Base-by-base conservation (phyloP, 1,140 invertebrate species). In the Drosophila pseudoananassae region DNA sequence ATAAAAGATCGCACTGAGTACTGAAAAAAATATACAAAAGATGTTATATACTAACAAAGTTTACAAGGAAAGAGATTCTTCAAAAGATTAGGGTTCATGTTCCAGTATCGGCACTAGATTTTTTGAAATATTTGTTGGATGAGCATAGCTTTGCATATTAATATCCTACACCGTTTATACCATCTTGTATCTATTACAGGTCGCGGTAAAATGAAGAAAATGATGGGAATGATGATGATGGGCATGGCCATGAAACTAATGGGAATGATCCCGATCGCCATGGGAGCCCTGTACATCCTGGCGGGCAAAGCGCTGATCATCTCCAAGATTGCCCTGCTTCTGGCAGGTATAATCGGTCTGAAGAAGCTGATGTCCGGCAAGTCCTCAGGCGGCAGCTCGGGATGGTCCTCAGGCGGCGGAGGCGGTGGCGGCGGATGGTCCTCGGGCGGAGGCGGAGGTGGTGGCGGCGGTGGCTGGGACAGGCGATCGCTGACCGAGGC, bases 221-320 rank as follows among this genome's bases (percentile, higher is more conserved):
- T 96, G 95, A 96, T 96, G 94, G 94, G 94, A 17, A 96, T 95
- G 93, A 96, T 96, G 94, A 95, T 95, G 94, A 96, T 96, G 95
- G 95, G 95, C 0, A 93, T 95, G 65, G 95, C 94, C 0, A 95
- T 95, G 93, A 96, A 96, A 90, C 94, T 96, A 93, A 95, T 94
- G 0, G 94, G 95, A 0, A 92, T 96, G 92, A 93, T 96, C 9
- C 95, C 95, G 0, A 89, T 96, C 0, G 95, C 95, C 1, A 96
- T 96, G 79, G 95, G 95, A 36, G 95, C 94, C 1, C 93, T 96
- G 0, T 96, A 96, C 91, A 90, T 96, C 4, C 78, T 96, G 51
- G 95, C 95, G 1, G 96, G 96, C 51, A 96, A 96, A 90, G 96
- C 95, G 1, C 91, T 96, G 12, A 96, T 96, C 71, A 95, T 95